These are phyloP conservation scores for Tenthredo notha DNA, from an alignment of 2,888 invertebrate species.

Conservation along the genomic window DNA sequence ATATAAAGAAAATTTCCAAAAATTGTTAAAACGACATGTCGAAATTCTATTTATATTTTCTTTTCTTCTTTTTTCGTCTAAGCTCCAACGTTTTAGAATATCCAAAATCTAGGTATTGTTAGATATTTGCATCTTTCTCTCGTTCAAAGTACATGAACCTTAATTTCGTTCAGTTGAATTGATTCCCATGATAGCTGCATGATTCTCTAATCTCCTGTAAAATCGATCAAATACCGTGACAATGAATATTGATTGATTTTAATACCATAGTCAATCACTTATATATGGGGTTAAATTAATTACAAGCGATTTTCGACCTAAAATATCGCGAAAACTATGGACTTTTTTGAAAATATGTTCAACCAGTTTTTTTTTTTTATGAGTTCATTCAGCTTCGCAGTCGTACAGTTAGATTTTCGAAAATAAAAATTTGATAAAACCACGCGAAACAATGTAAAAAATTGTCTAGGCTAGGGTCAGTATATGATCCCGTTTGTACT, in stretches of 20 bases:
- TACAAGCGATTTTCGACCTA: not conserved
- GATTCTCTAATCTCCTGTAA: constrained; percentile 8
- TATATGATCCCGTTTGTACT: no score
- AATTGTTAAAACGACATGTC: not conserved
- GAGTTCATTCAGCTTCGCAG: not conserved
- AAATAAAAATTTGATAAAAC: not conserved
- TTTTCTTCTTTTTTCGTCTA: no score
- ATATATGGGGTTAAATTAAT: not conserved
- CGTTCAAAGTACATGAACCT: not conserved
- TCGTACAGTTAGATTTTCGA: not conserved
- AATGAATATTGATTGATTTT: not conserved
- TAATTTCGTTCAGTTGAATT: not conserved
- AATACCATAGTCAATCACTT: not conserved
- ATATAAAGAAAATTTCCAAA: not conserved
- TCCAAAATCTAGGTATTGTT: not conserved
- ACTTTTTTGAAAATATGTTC: not conserved
- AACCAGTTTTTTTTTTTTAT: not conserved
- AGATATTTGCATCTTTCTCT: not conserved
- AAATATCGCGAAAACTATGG: not conserved
- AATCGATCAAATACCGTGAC: not conserved
- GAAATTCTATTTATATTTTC: not conserved
- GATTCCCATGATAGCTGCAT: constrained; percentile 4
- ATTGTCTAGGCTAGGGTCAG: no score
- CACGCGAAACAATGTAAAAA: no score
- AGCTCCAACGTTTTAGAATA: not conserved